phyloP scores from a whole-genome alignment of 2,888 invertebrate genomes.

The Tenthredo distinguenda region DNA sequence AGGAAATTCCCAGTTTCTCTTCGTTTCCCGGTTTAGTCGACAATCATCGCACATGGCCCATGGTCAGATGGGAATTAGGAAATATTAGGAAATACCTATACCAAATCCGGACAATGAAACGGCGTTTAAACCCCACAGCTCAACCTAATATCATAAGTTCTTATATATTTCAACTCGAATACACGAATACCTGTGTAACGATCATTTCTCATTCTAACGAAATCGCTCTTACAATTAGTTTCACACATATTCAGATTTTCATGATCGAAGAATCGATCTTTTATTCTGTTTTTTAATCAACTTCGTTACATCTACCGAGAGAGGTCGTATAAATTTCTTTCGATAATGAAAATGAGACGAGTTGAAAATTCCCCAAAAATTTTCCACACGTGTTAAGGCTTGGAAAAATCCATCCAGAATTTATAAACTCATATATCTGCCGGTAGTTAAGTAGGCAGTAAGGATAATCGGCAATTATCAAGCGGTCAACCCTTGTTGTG shows the following conservation, averaged over 20 bases:
- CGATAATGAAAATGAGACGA: not conserved
- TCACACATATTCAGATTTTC: too few species aligned
- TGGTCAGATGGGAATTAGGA: not conserved
- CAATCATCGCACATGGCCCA: not conserved
- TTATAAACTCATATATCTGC: not conserved
- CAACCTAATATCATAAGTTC: not conserved
- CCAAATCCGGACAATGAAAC: not conserved
- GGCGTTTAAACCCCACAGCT: not conserved
- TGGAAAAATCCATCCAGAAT: not conserved
- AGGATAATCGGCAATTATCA: slow-evolving; percentile 36
- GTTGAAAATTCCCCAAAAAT: not conserved
- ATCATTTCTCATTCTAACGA: too few species aligned
- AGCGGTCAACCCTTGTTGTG: slow-evolving; percentile 45
- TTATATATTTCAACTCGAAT: not conserved
- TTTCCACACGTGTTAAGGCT: not conserved
- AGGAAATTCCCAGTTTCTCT: slow-evolving; percentile 5
- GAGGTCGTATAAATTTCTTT: too few species aligned
- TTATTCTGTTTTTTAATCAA: too few species aligned
- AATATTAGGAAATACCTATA: not conserved
- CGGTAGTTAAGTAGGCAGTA: not conserved
- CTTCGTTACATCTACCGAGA: too few species aligned
- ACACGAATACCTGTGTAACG: too few species aligned
- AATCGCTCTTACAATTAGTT: too few species aligned
- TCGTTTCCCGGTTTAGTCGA: not conserved
- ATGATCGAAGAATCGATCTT: too few species aligned